These are phyloP conservation scores for Apogon hyalosoma DNA, from an alignment of 2,797 vertebrate species.

Conservation along the genomic window DNA sequence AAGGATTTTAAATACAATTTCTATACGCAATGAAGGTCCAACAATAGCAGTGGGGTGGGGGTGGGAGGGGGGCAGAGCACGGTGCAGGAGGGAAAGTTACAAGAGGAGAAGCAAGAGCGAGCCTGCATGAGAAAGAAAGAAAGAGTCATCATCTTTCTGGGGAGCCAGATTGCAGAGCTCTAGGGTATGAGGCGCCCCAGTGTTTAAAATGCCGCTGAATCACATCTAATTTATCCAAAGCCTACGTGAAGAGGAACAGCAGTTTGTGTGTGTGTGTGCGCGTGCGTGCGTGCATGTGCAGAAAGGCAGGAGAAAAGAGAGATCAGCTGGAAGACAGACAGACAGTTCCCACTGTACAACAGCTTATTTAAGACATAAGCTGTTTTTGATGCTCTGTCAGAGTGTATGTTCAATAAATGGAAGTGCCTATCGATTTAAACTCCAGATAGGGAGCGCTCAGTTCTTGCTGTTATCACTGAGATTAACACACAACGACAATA, in stretches of 20 bases:
- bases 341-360: constrained; percentile 9
- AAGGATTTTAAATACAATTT: constrained; percentile 80
- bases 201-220: constrained; percentile 71
- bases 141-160: constrained; percentile 68
- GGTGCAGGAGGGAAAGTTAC: constrained; percentile 39
- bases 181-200: constrained; percentile 61
- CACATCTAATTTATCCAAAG: constrained; percentile 70
- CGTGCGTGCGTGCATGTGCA: background rate
- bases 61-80: constrained; percentile 21
- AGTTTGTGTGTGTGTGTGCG: constrained; percentile 13
- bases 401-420: constrained; percentile 59
- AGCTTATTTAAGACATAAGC: constrained; percentile 65
- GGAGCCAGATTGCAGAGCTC: constrained; percentile 71
- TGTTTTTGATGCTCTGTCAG: constrained; percentile 46
- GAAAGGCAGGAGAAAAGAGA: background rate
- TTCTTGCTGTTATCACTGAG: constrained; percentile 55
- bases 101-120: constrained; percentile 13
- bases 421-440: constrained; percentile 61
- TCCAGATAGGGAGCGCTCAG: constrained; percentile 42
- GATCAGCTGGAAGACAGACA: constrained; percentile 31
- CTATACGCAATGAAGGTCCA: constrained; percentile 57
- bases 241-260: constrained; percentile 42
- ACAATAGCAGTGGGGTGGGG: constrained; percentile 56
- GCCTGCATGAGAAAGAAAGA: constrained; percentile 38
- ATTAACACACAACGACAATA: constrained; percentile 64